These are phyloP conservation scores for Microctenopoma stevenorrisi DNA, from an alignment of 2,797 vertebrate genomes.

Conservation along the genomic window DNA sequence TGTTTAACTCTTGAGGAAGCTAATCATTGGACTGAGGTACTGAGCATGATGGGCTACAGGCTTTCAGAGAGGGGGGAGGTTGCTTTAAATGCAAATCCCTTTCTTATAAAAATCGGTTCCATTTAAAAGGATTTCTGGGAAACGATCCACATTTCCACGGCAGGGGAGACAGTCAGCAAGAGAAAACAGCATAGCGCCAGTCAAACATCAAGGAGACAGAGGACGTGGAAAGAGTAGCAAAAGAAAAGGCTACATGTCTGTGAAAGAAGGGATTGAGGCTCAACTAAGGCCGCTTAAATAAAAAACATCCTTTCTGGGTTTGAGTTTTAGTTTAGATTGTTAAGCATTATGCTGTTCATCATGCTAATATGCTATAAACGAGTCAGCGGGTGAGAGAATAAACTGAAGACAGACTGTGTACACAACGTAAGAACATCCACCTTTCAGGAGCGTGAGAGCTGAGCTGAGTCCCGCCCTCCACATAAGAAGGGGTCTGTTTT, in stretches of 20 bases:
- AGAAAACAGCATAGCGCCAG: constrained; percentile 78
- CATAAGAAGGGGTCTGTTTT: constrained; percentile 6
- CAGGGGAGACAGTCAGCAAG: constrained; percentile 81
- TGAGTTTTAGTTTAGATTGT: constrained; percentile 55
- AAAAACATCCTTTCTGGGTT: constrained; percentile 62
- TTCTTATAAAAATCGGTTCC: constrained; percentile 89
- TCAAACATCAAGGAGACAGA: constrained; percentile 81
- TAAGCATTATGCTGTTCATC: constrained; percentile 39
- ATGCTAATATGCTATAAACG: constrained; percentile 12
- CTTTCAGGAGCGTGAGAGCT: constrained; percentile 18
- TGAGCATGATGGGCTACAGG: constrained; percentile 79
- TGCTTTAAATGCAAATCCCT: constrained; percentile 90
- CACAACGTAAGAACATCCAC: constrained; percentile 30
- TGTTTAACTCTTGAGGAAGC: constrained; percentile 88
- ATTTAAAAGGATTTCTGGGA: constrained; percentile 89
- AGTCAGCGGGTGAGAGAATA: constrained; percentile 37
- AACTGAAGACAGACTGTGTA: constrained; percentile 34
- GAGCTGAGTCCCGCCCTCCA: constrained; percentile 23
- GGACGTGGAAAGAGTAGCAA: constrained; percentile 78
- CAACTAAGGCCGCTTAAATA: constrained; percentile 64
- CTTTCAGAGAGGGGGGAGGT: constrained; percentile 68
- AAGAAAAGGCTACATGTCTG: constrained; percentile 74
- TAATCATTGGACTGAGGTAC: constrained; percentile 85
- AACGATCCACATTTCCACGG: constrained; percentile 84
- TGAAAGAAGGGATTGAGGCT: constrained; percentile 73